Evolutionary conservation across 1,140 invertebrate species (phyloP), one percentile per base, ranked within the genome.

Genomic region (Drosophila pandora): DNA sequence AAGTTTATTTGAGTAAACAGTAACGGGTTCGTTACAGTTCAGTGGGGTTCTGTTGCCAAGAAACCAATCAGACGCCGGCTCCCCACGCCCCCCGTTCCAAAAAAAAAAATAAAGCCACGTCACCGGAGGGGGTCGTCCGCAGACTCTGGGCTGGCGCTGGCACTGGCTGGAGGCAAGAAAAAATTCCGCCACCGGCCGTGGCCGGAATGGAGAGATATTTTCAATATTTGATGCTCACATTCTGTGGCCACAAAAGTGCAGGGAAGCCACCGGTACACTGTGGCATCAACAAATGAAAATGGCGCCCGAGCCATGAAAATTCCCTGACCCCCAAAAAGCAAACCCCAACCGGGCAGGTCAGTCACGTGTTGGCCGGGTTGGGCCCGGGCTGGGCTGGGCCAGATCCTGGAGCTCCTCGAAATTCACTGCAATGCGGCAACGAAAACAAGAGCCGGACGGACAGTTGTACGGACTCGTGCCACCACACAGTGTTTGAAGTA

Each of bases 341-440:
- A 50, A 67, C 13, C 25, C 63, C 10, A 50, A 2, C n/a, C 47
- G 43, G 25, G 48, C 48, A 64, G 58, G 57, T 43, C 82, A 79
- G 82, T 88, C 83, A 87, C 82, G 83, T 87, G 83, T 67, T 65
- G 49, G 50, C 50, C 37, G 28, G 50, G 41, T 48, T 32, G 17
- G 30, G 3, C 7, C 43, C 37, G 55, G 55, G 59, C 43, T 21
- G 22, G 9, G 21, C 63, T 60, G 43, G 63, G 60, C 59, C 63
- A 64, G 34, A 67, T 50, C 37, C 75, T 30, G 59, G 25, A 68
- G 58, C 30, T 32, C 58, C 70, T 69, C 64, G 52, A 64, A 75
- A 87, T 82, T 82, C 75, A 88, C 82, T 88, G 83, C 83, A 87
- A 79, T 87, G 83, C 83, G 79, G 75, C 83, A 70, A 56, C 57